These are phyloP conservation scores for Hirudinaria manillensis DNA, from an alignment of 2,888 invertebrate species.

Conservation along the genomic window DNA sequence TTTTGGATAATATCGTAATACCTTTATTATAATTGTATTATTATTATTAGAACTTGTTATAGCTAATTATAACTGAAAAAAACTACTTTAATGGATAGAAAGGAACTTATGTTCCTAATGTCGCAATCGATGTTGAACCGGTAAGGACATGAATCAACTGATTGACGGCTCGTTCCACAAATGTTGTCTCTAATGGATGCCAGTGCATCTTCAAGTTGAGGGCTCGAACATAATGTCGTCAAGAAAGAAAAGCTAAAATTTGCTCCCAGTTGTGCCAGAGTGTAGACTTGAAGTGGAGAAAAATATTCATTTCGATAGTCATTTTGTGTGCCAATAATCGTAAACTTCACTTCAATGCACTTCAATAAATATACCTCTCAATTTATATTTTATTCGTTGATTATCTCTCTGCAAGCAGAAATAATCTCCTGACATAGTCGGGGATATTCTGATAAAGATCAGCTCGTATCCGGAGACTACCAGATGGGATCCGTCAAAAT, in stretches of 20 bases:
- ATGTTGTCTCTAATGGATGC: background rate
- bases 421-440: no score
- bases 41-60: no score
- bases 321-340: no score
- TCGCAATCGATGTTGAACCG: background rate
- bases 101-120: background rate
- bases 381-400: no score
- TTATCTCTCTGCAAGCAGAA: no score
- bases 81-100: background rate
- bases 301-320: background rate
- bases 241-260: slow-evolving; percentile 20
- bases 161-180: background rate
- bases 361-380: no score
- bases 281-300: slow-evolving; percentile 14
- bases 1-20: no score
- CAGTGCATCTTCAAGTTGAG: background rate
- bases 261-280: slow-evolving; percentile 9
- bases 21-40: no score
- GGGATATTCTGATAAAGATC: no score
- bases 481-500: no score
- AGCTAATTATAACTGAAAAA: background rate
- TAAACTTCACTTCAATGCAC: no score
- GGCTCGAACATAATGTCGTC: slow-evolving; percentile 9
- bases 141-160: background rate
- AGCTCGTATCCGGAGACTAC: no score